phyloP scores from a whole-genome alignment of 2,888 invertebrate species.

The Tinea semifulvella region DNA sequence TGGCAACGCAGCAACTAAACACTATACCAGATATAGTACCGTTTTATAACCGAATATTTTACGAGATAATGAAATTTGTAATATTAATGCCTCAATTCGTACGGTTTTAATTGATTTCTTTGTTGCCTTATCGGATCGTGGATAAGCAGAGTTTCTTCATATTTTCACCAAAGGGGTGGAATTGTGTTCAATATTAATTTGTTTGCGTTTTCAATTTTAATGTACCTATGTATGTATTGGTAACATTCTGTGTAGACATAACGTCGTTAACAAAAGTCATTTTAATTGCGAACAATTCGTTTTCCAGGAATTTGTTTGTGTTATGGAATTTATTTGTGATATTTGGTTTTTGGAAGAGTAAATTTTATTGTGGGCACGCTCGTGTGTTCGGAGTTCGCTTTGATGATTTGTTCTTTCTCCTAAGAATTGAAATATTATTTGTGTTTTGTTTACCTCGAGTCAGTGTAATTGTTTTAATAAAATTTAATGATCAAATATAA shows the following conservation, averaged over 20 bases:
- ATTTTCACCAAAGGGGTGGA: background rate
- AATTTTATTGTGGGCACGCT: constrained; percentile 29
- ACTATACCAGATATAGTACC: constrained; percentile 31
- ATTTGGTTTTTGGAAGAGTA: constrained; percentile 42
- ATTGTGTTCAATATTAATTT: background rate
- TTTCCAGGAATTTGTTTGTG: constrained; percentile 29
- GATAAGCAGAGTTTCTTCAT: constrained; percentile 7
- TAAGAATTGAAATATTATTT: background rate
- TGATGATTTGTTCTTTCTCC: constrained; percentile 13
- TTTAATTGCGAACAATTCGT: constrained; percentile 36
- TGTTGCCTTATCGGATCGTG: constrained; percentile 23
- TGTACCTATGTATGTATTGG: background rate
- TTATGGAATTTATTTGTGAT: constrained; percentile 46
- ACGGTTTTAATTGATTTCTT: constrained; percentile 17
- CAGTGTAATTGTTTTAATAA: constrained; percentile 1
- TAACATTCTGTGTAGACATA: constrained; percentile 1
- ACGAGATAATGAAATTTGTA: constrained; percentile 66
- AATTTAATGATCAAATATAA: no score
- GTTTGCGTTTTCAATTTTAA: constrained; percentile 1
- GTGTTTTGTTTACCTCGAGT: no score
- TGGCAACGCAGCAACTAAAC: constrained; percentile 30
- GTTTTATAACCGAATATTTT: constrained; percentile 65
- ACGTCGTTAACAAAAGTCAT: constrained; percentile 20
- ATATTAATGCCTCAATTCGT: constrained; percentile 58
- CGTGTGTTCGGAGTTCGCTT: background rate